Percentiles rank a stretch among this genome's conserved stretches.
Conservation (phyloP, 1,140 invertebrate species). For the Leptestheria dahalacensis region DNA sequence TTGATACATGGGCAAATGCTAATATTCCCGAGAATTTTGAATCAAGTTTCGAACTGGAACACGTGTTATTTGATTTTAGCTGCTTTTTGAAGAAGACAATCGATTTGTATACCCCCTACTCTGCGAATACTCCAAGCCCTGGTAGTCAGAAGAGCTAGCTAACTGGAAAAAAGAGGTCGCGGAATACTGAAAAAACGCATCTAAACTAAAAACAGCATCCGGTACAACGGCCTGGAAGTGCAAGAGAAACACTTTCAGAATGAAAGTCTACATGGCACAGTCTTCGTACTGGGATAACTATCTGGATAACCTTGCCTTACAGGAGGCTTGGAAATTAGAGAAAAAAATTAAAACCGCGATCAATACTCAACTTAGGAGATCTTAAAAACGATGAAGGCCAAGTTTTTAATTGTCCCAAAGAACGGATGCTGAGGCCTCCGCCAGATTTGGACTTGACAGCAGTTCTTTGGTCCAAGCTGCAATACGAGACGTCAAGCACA, state of each 20-base stretch:
- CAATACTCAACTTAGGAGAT: too few species aligned
- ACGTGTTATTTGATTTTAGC: not conserved
- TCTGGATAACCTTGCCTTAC: not conserved
- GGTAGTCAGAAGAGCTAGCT: not conserved
- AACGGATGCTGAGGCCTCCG: too few species aligned
- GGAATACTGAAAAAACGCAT: not conserved
- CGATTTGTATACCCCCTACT: not conserved
- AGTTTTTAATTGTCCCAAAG: too few species aligned
- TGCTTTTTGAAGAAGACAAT: not conserved
- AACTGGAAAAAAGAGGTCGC: not conserved
- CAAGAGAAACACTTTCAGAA: not conserved
- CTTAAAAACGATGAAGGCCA: too few species aligned
- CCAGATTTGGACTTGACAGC: conserved; percentile 10
- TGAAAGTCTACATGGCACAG: not conserved
- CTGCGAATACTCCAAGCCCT: not conserved
- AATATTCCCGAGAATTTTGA: too few species aligned
- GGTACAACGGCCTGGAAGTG: not conserved
- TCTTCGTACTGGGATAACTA: not conserved
- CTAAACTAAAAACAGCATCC: not conserved
- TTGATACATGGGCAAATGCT: too few species aligned
- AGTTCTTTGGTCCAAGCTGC: conserved; percentile 4
- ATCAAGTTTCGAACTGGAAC: not conserved
- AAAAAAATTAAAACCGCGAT: too few species aligned
- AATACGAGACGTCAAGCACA: too few species aligned
- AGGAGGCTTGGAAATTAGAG: not conserved